Evolutionary conservation across 1,140 invertebrate genomes (phyloP).

Genomic region (Penaeus indicus): DNA sequence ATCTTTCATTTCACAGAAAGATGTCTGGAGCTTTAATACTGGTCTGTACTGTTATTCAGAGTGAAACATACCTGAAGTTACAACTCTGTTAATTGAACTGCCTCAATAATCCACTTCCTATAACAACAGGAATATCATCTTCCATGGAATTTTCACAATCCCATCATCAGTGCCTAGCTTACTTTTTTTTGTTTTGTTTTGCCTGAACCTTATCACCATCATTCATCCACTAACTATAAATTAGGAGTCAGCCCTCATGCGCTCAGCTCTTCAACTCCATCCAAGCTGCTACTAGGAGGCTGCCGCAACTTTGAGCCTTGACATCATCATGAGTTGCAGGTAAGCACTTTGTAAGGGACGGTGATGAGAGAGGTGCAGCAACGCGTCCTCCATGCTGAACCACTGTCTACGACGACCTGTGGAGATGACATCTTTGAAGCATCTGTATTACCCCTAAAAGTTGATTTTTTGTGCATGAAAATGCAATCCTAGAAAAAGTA

Average conservation of each 20-base stretch:
- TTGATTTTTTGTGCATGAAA: neutral
- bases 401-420: constrained; percentile 88
- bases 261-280: neutral
- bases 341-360: constrained; percentile 92
- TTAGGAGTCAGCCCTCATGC: neutral
- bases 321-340: constrained; percentile 70
- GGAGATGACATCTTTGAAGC: constrained; percentile 59
- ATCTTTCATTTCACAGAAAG: too few relatives aligned
- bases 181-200: too few relatives aligned
- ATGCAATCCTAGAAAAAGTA: too few relatives aligned
- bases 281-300: constrained; percentile 27
- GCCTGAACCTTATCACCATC: neutral
- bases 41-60: too few relatives aligned
- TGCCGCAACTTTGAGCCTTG: constrained; percentile 45
- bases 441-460: neutral
- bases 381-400: constrained; percentile 90
- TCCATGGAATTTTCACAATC: too few relatives aligned
- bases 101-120: too few relatives aligned
- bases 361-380: constrained; percentile 86
- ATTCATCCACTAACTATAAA: constrained; percentile 18
- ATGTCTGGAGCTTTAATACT: too few relatives aligned
- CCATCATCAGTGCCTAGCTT: too few relatives aligned
- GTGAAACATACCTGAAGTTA: too few relatives aligned
- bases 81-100: too few relatives aligned
- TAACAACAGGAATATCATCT: too few relatives aligned